Conservation (phyloP, 1,140 invertebrate genomes). For the Belonocnema kinseyi region DNA sequence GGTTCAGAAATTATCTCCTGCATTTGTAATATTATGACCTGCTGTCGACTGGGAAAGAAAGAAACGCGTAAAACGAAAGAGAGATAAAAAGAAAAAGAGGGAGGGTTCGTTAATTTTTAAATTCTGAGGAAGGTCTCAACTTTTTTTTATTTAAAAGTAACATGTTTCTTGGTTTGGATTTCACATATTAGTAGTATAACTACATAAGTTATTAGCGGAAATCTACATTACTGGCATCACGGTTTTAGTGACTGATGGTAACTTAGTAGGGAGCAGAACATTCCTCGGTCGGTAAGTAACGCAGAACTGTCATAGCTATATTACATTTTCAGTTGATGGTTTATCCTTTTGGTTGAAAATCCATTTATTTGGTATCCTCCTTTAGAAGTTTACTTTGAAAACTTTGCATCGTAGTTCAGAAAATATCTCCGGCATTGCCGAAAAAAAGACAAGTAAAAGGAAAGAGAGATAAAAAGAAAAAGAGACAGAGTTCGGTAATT, state of each 20-base stretch:
- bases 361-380: not conserved
- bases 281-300: no score
- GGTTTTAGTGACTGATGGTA: no score
- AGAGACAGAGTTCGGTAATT: not conserved
- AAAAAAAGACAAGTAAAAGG: not conserved
- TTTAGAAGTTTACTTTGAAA: not conserved
- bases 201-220: no score
- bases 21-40: conserved; percentile 18
- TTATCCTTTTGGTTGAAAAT: no score
- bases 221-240: no score
- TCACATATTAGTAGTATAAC: no score
- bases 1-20: conserved; percentile 16
- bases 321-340: no score
- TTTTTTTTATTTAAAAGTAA: no score
- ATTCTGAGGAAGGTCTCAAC: not conserved
- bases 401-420: not conserved
- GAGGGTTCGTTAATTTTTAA: not conserved
- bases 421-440: conserved; percentile 7
- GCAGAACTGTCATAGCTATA: no score
- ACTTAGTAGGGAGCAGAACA: no score
- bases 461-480: not conserved
- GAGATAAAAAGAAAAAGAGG: not conserved
- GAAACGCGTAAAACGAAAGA: not conserved
- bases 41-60: not conserved
- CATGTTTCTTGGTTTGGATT: no score